phyloP scores from a whole-genome alignment of 37 sponge, comb jelly and placozoan genomes.

The Petrosia ficiformis region DNA sequence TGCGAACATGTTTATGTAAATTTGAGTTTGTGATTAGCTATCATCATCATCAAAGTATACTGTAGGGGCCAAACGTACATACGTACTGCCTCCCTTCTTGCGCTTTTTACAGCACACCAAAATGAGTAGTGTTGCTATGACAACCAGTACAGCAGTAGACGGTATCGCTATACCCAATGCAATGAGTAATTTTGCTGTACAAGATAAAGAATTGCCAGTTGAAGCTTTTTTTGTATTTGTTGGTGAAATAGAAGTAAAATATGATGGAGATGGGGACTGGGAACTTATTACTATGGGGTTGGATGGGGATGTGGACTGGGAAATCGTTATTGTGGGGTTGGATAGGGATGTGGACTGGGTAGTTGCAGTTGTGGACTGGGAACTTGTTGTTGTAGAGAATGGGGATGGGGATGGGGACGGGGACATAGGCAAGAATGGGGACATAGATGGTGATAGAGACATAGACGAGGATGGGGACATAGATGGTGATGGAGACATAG shows the following conservation, averaged over 20 bases:
- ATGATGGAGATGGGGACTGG: neutral
- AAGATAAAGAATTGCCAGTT: neutral
- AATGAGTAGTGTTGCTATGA: neutral
- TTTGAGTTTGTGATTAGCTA: too few relatives aligned
- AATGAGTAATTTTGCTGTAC: conserved; percentile 6
- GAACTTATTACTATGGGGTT: neutral
- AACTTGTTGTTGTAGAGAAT: neutral
- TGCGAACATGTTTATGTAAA: too few relatives aligned
- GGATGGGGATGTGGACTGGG: neutral
- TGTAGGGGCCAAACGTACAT: conserved; percentile 53
- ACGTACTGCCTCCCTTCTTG: conserved; percentile 19
- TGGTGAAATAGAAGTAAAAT: neutral
- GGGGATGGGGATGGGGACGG: neutral
- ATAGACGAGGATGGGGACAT: neutral
- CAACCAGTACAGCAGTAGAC: conserved; percentile 13
- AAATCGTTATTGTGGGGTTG: neutral
- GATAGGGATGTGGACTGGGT: neutral
- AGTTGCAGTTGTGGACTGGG: neutral
- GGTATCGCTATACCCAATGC: conserved; percentile 19
- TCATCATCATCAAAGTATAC: conserved; percentile 58
- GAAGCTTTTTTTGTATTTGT: neutral
- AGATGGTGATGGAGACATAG: neutral
- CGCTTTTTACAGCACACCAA: conserved; percentile 15
- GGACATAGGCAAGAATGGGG: neutral
- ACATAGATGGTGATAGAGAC: neutral